Percentiles rank a stretch among this genome's conserved stretches.
These are phyloP conservation scores for Labrus mixtus DNA, from an alignment of 2,113 vertebrate genomes.

Conservation along the genomic window DNA sequence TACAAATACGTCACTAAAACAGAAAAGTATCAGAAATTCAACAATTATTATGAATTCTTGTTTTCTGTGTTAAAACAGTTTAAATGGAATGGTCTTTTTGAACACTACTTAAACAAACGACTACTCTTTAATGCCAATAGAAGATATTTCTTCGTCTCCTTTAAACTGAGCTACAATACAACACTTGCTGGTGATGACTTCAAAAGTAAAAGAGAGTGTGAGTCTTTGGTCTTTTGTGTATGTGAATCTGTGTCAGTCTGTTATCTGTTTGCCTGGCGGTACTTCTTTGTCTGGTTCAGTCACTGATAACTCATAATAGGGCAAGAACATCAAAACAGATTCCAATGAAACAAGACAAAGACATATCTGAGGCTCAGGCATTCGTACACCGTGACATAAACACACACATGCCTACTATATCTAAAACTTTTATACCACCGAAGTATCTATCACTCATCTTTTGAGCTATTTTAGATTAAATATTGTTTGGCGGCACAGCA, in stretches of 20 bases:
- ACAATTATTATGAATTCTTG: too few relatives aligned
- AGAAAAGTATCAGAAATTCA: too few relatives aligned
- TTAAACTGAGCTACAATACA: neutral
- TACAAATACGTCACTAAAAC: neutral
- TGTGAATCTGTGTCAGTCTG: neutral
- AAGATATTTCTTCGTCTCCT: neutral
- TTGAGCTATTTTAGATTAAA: too few relatives aligned
- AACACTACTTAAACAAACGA: too few relatives aligned
- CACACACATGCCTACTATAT: neutral
- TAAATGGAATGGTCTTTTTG: too few relatives aligned
- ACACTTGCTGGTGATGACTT: neutral
- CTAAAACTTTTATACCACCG: neutral
- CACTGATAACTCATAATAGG: neutral
- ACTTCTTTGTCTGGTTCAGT: neutral
- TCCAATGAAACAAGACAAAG: neutral
- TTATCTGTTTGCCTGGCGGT: neutral
- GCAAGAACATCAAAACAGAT: conserved; percentile 4
- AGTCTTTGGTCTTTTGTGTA: neutral
- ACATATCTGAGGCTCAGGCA: neutral
- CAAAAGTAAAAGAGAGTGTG: neutral
- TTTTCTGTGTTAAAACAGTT: too few relatives aligned
- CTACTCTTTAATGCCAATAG: too few relatives aligned
- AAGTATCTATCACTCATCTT: neutral
- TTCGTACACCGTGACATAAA: neutral
- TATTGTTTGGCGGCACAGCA: too few relatives aligned